Base-by-base conservation (phyloP, 2,888 invertebrate species). In the Crematogaster levior region DNA sequence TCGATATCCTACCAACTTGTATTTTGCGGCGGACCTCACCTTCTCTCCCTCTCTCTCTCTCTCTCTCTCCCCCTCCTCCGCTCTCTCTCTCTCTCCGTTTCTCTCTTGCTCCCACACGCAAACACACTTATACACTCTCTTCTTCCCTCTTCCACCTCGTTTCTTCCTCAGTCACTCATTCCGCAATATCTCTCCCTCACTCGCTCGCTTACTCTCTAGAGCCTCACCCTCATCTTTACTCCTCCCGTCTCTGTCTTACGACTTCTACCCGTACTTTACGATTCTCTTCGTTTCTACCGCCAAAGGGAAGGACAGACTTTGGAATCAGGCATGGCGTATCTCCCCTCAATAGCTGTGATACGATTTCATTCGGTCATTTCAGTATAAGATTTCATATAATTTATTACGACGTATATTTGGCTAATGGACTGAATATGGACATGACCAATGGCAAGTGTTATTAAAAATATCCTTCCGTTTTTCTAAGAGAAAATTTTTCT, bases 1-100 rank as follows among this genome's bases (percentile, higher is more conserved):
- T 95, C 95, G 95, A 95, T 95, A 95, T 94, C 94, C 95, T 93
- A 92, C 92, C 92, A 92, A 93, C 92, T 93, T 92, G 91, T 92
- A 91, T 91, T 92, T 91, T 91, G 91, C 89, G 91, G 91, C 92
- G 90, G 90, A 91, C 91, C 91, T 90, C 90, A 84, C 89, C 86
- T 86, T 56, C 77, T 86, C 86, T 84, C 81, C 81, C 88, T 58
- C 84, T 80, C 82, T 53, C 70, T 77, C 56, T 58, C 70, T 58
- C 80, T 63, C 80, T 53, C 79, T 75, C 65, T 40, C 53, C 30
- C 80, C 58, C 51, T 58, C 21, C 21, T 53, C 43, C 75, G 15
- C n/a, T 81, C 88, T 61, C 85, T 84, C 81, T 68, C 79, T 79
- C 63, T 65, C 72, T 61, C 84, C 65, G 72, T 60, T 53, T 15